Percentiles rank a stretch among this genome's conserved stretches.
These are phyloP conservation scores for Babylonia areolata DNA, from an alignment of 1,140 invertebrate species.

Conservation along the genomic window DNA sequence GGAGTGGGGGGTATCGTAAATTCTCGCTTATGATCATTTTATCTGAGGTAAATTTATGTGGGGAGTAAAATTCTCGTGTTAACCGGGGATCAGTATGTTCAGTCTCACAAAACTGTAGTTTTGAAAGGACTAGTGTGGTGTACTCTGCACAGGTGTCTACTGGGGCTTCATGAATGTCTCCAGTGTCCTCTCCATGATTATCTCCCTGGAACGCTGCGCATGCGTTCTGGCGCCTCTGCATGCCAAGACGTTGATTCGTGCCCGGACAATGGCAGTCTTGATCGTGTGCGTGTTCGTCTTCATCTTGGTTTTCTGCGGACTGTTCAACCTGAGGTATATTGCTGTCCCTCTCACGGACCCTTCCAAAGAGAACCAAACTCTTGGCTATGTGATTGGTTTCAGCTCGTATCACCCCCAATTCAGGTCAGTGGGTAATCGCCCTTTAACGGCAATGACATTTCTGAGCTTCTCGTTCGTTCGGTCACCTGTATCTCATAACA, in stretches of 20 bases:
- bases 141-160: background rate
- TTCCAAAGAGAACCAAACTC: background rate
- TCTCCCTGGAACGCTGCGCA: background rate
- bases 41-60: too few species aligned
- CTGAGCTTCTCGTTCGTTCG: too few species aligned
- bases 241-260: background rate
- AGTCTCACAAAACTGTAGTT: too few species aligned
- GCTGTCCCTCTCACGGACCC: background rate
- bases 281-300: background rate
- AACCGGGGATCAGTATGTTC: too few species aligned
- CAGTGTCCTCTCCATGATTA: constrained; percentile 1
- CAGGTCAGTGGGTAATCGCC: background rate
- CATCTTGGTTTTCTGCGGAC: background rate
- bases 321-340: background rate
- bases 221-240: background rate
- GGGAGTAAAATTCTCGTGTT: background rate
- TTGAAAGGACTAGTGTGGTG: too few species aligned
- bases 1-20: background rate
- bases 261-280: background rate
- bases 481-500: too few species aligned
- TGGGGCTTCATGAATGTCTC: background rate
- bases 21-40: too few species aligned
- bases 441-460: too few species aligned
- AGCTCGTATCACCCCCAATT: background rate
- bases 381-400: background rate